phyloP scores from a whole-genome alignment of 2,888 invertebrate species.

The Callyntrura sp. region DNA sequence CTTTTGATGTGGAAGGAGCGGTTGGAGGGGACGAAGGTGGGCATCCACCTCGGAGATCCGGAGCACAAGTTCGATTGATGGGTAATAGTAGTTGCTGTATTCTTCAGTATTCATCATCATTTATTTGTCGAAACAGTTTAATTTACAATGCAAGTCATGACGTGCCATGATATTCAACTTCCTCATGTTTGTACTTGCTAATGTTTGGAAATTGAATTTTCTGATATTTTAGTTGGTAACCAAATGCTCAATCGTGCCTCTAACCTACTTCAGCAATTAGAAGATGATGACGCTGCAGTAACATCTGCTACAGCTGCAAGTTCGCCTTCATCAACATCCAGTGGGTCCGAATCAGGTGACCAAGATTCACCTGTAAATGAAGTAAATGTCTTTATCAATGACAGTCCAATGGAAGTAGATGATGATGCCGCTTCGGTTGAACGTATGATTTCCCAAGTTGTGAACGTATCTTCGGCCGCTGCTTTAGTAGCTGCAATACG shows the following conservation, averaged over 20 bases:
- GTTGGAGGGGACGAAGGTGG: constrained; percentile 28
- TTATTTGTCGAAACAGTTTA: too few relatives aligned
- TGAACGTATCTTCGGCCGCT: constrained; percentile 79
- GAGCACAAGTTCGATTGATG: constrained; percentile 80
- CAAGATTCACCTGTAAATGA: constrained; percentile 59
- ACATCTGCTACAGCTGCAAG: constrained; percentile 42
- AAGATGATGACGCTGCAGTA: constrained; percentile 80
- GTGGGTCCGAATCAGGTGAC: constrained; percentile 47
- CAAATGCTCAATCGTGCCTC: constrained; percentile 82
- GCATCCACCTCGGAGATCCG: constrained; percentile 59
- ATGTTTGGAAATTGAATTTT: too few relatives aligned
- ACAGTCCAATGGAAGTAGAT: constrained; percentile 79
- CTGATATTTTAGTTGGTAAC: constrained; percentile 71
- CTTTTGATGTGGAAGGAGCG: constrained; percentile 68
- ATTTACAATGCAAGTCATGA: not conserved
- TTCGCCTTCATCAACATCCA: constrained; percentile 43
- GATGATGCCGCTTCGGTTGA: constrained; percentile 77
- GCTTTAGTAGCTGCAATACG: constrained; percentile 77
- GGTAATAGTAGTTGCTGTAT: constrained; percentile 50
- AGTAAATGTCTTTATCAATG: not conserved
- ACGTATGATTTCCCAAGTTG: constrained; percentile 81
- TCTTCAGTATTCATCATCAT: too few relatives aligned
- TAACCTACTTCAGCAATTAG: constrained; percentile 75
- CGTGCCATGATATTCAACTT: too few relatives aligned
- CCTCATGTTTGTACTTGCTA: too few relatives aligned